A percentile compares a stretch with the other conserved stretches of the same genome.
These are phyloP conservation scores for Amblyjoppa fuscipennis DNA, from an alignment of 2,888 invertebrate species.

Conservation along the genomic window DNA sequence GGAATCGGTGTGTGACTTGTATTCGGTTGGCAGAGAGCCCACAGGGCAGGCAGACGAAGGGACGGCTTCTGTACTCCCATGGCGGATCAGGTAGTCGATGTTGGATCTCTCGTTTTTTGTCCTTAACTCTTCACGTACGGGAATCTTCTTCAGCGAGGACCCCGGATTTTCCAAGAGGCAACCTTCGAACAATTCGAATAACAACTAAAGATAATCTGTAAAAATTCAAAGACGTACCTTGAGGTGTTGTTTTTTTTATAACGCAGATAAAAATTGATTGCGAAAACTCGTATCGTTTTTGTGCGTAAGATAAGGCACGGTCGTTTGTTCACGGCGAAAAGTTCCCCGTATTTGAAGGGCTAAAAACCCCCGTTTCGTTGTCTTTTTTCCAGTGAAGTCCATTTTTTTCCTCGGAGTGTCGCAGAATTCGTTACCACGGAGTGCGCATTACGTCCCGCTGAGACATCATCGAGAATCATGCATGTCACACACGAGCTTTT, in stretches of 20 bases:
- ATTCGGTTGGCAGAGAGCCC: conserved; percentile 78
- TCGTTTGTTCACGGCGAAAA: background rate
- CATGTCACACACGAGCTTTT: conserved; percentile 10
- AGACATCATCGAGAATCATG: conserved; percentile 8
- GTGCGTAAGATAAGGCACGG: too few species aligned
- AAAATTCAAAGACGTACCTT: too few species aligned
- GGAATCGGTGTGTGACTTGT: conserved; percentile 53
- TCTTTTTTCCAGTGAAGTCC: conserved; percentile 72
- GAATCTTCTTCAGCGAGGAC: too few species aligned
- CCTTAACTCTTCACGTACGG: background rate
- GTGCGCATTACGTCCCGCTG: conserved; percentile 45
- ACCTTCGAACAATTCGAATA: too few species aligned
- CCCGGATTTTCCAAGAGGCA: too few species aligned
- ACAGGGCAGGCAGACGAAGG: conserved; percentile 79
- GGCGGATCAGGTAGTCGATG: conserved; percentile 79
- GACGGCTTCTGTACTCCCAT: conserved; percentile 81
- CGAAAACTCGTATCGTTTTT: too few species aligned
- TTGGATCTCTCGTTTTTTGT: conserved; percentile 63
- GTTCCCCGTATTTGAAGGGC: background rate
- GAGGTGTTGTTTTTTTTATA: too few species aligned
- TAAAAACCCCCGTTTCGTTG: conserved; percentile 47
- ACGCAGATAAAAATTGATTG: too few species aligned
- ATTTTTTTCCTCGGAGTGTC: conserved; percentile 70
- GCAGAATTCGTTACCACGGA: conserved; percentile 65
- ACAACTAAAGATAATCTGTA: too few species aligned